phyloP scores from a whole-genome alignment of 2,797 vertebrate species.

The Cuniculus paca region DNA sequence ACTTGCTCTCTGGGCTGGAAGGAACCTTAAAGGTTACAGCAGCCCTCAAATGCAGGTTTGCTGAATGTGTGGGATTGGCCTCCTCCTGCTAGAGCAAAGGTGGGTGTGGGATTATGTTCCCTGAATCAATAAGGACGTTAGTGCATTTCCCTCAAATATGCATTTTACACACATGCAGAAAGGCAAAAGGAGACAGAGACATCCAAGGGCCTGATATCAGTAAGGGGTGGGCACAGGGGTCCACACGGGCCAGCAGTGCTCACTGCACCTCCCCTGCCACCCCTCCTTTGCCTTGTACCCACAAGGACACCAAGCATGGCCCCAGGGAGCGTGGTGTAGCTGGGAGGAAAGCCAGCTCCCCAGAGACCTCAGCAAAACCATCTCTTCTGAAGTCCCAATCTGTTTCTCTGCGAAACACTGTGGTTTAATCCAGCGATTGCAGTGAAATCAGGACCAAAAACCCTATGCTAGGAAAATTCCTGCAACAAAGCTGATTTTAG shows the following conservation, averaged over 20 bases:
- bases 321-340: background rate
- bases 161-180: background rate
- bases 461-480: background rate
- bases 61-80: background rate
- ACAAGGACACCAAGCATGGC: background rate
- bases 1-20: constrained; percentile 66
- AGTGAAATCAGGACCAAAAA: background rate
- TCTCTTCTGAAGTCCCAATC: background rate
- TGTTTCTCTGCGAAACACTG: background rate
- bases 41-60: background rate
- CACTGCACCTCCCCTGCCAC: background rate
- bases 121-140: background rate
- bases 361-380: background rate
- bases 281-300: background rate
- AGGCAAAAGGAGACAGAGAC: background rate
- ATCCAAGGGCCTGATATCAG: background rate
- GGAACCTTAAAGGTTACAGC: constrained; percentile 61
- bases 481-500: background rate
- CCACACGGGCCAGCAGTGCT: no score
- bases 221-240: background rate
- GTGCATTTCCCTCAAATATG: background rate
- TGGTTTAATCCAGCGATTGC: background rate
- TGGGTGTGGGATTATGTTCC: background rate
- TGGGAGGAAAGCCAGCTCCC: background rate
- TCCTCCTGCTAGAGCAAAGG: background rate